Evolutionary conservation across 2,888 invertebrate species (phyloP), one percentile per base, ranked within the genome.

Genomic region (Metopia argyrocephala): DNA sequence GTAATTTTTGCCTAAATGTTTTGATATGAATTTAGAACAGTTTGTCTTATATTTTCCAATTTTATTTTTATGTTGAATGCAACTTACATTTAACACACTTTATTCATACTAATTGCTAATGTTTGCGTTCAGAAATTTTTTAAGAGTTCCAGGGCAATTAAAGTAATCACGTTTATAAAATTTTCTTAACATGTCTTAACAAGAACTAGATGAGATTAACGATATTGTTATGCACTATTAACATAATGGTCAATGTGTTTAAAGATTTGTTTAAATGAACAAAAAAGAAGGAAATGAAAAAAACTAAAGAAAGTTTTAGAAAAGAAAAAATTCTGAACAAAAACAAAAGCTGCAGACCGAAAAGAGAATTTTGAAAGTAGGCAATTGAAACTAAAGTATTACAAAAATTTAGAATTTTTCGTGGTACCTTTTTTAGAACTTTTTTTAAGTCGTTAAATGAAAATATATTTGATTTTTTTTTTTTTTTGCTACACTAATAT

Each of bases 221-320:
- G 78, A 81, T 81, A 75, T 81, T 21, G 74, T 70, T 78, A 81
- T 81, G 81, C 81, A 75, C 81, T 81, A 81, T 81, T 81, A 81
- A 81, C 65, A 81, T 70, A 74, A 70, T 76, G 81, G 74, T 70
- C 81, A 74, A 61, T 54, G 68, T 59, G 12, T 59, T 61, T 56
- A 48, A 21, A 64, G 59, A 31, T 31, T 31, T 31, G 31, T 59
- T 15, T 25, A n/a, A 56, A n/a, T 18, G 5, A 27, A 56, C 20
- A 56, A 27, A 56, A 12, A 54, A 2, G 25, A 23, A 25, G n/a
- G 7, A 31, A 7, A 31, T 12, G 1, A 0, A 31, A 31, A 31
- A 31, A 31, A 38, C 12, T 1, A 15, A 31, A 38, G 15, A 38
- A 12, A 12, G 5, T 48, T 71, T 15, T 38, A 9, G 12, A 20